These are phyloP conservation scores for Litoditis marina DNA, from an alignment of 2,888 invertebrate genomes.

Conservation along the genomic window DNA sequence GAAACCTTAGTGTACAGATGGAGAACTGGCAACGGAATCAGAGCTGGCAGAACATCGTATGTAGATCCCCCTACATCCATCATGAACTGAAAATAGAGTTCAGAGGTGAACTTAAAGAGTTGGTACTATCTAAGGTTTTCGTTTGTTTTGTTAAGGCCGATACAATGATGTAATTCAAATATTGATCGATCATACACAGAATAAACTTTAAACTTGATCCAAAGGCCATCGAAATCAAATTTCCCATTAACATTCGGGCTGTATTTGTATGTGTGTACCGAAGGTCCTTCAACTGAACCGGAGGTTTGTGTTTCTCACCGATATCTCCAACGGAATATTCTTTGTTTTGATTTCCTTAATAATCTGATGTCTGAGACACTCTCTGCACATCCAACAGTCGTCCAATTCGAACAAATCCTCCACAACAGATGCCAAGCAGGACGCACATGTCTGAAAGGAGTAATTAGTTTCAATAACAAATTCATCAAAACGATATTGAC, in stretches of 20 bases:
- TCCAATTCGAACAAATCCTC: conserved; percentile 44
- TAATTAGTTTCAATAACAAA: too few relatives aligned
- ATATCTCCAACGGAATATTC: conserved; percentile 29
- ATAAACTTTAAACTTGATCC: not conserved
- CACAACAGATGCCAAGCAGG: conserved; percentile 23
- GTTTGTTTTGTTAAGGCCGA: too few relatives aligned
- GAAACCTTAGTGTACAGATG: conserved; percentile 35
- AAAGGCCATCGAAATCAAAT: not conserved
- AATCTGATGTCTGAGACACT: conserved; percentile 27
- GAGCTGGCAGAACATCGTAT: conserved; percentile 33
- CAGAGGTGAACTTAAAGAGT: too few relatives aligned
- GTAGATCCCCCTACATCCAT: conserved; percentile 25
- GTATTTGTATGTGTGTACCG: too few relatives aligned
- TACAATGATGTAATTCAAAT: too few relatives aligned
- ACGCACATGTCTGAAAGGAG: conserved; percentile 22
- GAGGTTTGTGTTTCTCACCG: conserved; percentile 4
- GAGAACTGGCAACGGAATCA: conserved; percentile 36
- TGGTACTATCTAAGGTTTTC: too few relatives aligned
- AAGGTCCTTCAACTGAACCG: too few relatives aligned
- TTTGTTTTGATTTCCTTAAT: conserved; percentile 27
- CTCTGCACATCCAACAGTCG: conserved; percentile 44
- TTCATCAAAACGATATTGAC: too few relatives aligned
- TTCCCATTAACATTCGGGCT: too few relatives aligned
- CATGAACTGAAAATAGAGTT: conserved; percentile 18
- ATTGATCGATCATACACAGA: too few relatives aligned